A percentile compares a stretch with the other conserved stretches of the same genome.
These are phyloP conservation scores for Whitmania pigra DNA, from an alignment of 1,140 invertebrate genomes.

Conservation along the genomic window DNA sequence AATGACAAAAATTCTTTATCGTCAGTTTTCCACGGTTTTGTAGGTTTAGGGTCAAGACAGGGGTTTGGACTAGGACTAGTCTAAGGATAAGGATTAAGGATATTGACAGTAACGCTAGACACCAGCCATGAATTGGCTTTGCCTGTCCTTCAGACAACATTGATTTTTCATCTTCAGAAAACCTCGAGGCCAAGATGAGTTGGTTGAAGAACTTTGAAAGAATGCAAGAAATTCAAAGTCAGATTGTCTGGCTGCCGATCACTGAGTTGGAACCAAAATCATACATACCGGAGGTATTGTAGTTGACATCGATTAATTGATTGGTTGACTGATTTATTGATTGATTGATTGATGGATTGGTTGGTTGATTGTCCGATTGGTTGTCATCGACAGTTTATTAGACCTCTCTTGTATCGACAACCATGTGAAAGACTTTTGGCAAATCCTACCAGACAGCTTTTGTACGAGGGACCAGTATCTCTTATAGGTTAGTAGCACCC, in stretches of 20 bases:
- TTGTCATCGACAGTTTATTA: constrained; percentile 43
- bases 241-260: constrained; percentile 56
- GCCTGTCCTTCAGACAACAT: no score
- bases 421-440: constrained; percentile 58
- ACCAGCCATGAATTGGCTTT: no score
- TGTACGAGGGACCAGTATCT: constrained; percentile 52
- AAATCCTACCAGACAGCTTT: constrained; percentile 51
- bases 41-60: no score
- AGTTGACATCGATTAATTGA: no score
- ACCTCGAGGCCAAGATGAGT: constrained; percentile 58
- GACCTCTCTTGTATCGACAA: constrained; percentile 49
- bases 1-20: no score
- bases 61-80: no score
- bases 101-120: no score
- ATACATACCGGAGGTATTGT: constrained; percentile 52
- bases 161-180: constrained; percentile 42
- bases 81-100: no score
- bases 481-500: constrained; percentile 43
- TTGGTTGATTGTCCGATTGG: no score
- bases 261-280: constrained; percentile 53
- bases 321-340: no score
- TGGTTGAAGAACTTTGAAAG: constrained; percentile 62
- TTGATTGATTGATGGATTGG: no score
- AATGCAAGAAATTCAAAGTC: constrained; percentile 55
- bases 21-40: no score